Conservation (phyloP, 2,888 invertebrate genomes). For the Synanthedon vespiformis region DNA sequence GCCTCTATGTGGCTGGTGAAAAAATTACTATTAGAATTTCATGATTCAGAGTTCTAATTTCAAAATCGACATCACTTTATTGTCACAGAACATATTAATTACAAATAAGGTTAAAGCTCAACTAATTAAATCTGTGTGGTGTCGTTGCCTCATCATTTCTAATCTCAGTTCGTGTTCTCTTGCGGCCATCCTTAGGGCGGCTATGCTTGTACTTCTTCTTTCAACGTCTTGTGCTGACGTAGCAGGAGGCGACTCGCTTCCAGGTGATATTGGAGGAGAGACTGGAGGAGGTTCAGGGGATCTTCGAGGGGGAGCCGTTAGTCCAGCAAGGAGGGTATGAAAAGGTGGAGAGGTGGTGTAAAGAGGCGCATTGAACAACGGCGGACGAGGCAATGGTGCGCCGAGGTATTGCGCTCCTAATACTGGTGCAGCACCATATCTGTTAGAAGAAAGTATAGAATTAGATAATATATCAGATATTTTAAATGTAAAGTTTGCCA, state of each 20-base stretch:
- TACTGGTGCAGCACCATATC: conserved; percentile 48
- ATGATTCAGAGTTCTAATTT: too few relatives aligned
- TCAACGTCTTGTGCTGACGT: conserved; percentile 78
- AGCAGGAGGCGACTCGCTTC: conserved; percentile 64
- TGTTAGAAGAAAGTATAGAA: conserved; percentile 13
- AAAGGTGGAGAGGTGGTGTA: conserved; percentile 70
- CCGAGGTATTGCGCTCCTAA: conserved; percentile 66
- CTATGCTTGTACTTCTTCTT: conserved; percentile 87
- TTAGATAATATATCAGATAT: background rate
- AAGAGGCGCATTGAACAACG: conserved; percentile 74
- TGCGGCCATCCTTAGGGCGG: conserved; percentile 87
- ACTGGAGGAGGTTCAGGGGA: conserved; percentile 57
- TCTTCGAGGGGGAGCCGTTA: conserved; percentile 60
- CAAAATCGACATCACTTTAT: too few relatives aligned
- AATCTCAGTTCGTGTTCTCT: conserved; percentile 89
- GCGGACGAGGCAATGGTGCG: conserved; percentile 52
- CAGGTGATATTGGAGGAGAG: conserved; percentile 68
- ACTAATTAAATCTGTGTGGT: conserved; percentile 82
- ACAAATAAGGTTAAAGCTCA: conserved; percentile 47
- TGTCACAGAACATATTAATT: too few relatives aligned
- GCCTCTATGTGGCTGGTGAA: too few relatives aligned
- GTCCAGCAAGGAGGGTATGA: conserved; percentile 53
- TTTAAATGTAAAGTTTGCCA: background rate
- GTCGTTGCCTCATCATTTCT: conserved; percentile 84
- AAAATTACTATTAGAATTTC: too few relatives aligned